Conservation (phyloP, 1,140 invertebrate genomes). For the Alviniconcha marisindica region DNA sequence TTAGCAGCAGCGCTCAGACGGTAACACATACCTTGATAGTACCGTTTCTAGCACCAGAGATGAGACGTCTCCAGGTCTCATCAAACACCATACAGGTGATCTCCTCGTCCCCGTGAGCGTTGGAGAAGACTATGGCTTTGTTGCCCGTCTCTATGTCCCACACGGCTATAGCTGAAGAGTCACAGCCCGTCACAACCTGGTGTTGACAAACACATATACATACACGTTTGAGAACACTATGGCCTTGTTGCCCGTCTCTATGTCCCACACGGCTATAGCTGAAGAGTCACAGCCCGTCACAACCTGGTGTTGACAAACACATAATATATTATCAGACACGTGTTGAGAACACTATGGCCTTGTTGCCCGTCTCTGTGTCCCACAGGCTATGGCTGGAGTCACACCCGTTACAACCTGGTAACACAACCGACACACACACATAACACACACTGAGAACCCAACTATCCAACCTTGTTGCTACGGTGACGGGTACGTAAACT, state of each 20-base stretch:
- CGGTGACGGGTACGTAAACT: too few relatives aligned
- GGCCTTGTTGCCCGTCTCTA: conserved; percentile 73
- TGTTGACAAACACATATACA: not conserved
- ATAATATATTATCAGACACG: not conserved
- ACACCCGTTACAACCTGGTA: conserved; percentile 74
- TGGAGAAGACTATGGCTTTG: conserved; percentile 73
- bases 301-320: conserved; percentile 56
- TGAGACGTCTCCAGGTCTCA: conserved; percentile 65
- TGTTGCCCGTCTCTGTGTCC: conserved; percentile 74
- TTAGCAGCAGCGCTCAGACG: too few relatives aligned
- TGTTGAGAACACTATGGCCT: conserved; percentile 73
- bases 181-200: conserved; percentile 75
- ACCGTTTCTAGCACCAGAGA: conserved; percentile 75
- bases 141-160: conserved; percentile 75
- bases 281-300: conserved; percentile 77
- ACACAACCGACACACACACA: conserved; percentile 3
- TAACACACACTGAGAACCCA: conserved; percentile 55
- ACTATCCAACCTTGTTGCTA: conserved; percentile 72
- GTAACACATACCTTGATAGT: conserved; percentile 73
- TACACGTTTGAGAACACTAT: conserved; percentile 70
- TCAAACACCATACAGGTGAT: conserved; percentile 75
- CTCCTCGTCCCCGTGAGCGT: conserved; percentile 75
- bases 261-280: conserved; percentile 74
- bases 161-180: conserved; percentile 74
- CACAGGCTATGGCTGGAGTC: conserved; percentile 74